Percentiles rank a stretch among this genome's conserved stretches.
Conservation (phyloP, 1,140 invertebrate species). For the Phymastichus coffea region DNA sequence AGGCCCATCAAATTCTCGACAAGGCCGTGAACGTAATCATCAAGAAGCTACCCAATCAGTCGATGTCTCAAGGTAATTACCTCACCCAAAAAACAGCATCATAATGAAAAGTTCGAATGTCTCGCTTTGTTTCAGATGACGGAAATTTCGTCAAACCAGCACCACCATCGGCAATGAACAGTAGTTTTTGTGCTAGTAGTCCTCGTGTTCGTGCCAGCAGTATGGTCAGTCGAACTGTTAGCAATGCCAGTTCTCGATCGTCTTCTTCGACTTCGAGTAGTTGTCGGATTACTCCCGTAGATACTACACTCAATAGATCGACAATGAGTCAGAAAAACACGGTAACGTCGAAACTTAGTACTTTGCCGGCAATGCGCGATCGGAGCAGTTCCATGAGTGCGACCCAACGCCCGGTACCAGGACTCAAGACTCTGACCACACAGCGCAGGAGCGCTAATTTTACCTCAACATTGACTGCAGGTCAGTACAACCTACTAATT, state of each 20-base stretch:
- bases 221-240: not conserved
- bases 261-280: not conserved
- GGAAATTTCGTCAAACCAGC: constrained; percentile 8
- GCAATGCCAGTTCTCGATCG: not conserved
- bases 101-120: no score
- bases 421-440: not conserved
- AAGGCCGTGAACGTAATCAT: constrained; percentile 33
- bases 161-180: constrained; percentile 10
- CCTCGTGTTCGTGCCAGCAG: not conserved
- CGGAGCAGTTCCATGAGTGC: not conserved
- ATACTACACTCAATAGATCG: no score
- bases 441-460: not conserved
- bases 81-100: no score
- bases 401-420: not conserved
- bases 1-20: constrained; percentile 33
- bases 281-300: not conserved
- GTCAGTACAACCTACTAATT: no score
- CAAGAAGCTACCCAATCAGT: constrained; percentile 7
- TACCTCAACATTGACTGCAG: no score
- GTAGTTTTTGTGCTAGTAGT: constrained; percentile 10
- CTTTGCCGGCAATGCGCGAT: not conserved
- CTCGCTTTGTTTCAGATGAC: constrained; percentile 9
- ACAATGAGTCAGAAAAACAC: no score
- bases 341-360: no score
- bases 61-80: not conserved